Percentiles rank a stretch among this genome's conserved stretches.
Evolutionary conservation across 2,888 invertebrate species (phyloP).

Genomic region (Apodemia mormo): DNA sequence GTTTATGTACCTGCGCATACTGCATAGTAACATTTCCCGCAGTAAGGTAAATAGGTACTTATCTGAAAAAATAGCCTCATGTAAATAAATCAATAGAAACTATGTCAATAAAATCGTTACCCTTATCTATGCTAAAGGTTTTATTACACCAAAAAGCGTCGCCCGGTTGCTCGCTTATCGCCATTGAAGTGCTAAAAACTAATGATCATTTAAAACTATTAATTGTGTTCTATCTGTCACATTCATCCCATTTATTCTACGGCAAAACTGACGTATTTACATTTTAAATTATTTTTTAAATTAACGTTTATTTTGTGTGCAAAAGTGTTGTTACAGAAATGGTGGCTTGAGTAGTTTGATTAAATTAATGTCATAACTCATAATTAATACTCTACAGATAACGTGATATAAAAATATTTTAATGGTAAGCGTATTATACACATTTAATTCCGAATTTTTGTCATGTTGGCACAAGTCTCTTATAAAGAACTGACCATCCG

Average conservation of each 20-base stretch:
- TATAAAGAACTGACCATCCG: too few species aligned
- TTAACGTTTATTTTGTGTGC: too few species aligned
- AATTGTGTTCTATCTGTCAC: conserved; percentile 36
- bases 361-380: too few species aligned
- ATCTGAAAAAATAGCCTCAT: background rate
- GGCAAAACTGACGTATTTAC: conserved; percentile 32
- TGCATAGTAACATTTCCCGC: background rate
- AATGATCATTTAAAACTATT: conserved; percentile 43
- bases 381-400: too few species aligned
- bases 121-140: conserved; percentile 31
- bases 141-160: conserved; percentile 37
- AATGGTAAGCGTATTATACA: too few species aligned
- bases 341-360: too few species aligned
- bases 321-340: too few species aligned
- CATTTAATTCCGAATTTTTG: too few species aligned
- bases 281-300: background rate
- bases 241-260: conserved; percentile 34
- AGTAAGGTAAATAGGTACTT: background rate
- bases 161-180: conserved; percentile 39
- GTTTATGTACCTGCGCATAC: too few species aligned
- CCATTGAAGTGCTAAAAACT: conserved; percentile 45
- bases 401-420: too few species aligned
- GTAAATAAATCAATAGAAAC: conserved; percentile 7
- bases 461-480: too few species aligned
- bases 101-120: conserved; percentile 21